phyloP scores from a whole-genome alignment of 1,140 invertebrate species.

The Drosophila sproati region DNA sequence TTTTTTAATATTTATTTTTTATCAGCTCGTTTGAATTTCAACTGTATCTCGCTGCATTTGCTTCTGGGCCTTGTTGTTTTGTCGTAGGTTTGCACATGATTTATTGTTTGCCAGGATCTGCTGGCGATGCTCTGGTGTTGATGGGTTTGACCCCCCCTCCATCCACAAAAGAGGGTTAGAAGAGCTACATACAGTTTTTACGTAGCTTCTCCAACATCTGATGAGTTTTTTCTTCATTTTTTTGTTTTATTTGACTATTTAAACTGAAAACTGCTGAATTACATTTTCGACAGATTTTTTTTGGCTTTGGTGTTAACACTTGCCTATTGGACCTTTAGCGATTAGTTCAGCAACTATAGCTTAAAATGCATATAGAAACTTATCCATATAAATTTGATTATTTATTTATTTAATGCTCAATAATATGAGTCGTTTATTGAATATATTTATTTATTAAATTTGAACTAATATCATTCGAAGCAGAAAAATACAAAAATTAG shows the following conservation, averaged over 20 bases:
- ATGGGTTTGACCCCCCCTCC: slow-evolving; percentile 44
- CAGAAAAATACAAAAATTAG: no score
- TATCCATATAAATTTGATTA: no score
- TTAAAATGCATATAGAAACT: no score
- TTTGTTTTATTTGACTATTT: background rate
- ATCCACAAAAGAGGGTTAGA: background rate
- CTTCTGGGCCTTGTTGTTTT: slow-evolving; percentile 50
- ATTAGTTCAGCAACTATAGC: background rate
- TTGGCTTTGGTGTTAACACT: background rate
- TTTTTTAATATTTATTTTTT: slow-evolving; percentile 46
- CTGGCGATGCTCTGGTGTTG: slow-evolving; percentile 55
- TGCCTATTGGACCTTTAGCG: background rate
- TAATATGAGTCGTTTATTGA: no score
- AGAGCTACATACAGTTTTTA: slow-evolving; percentile 34
- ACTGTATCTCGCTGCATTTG: slow-evolving; percentile 58
- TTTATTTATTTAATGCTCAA: no score
- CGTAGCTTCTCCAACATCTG: background rate
- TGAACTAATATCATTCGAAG: no score
- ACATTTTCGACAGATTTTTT: background rate
- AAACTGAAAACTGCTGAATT: slow-evolving; percentile 1
- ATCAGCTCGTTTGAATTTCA: slow-evolving; percentile 73
- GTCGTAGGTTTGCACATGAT: slow-evolving; percentile 60
- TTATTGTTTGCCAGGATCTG: slow-evolving; percentile 68
- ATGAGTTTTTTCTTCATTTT: background rate
- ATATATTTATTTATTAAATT: no score